Evolutionary conservation across 2,113 vertebrate species (phyloP), one percentile per base, ranked within the genome.

Genomic region (Origma solitaria): DNA sequence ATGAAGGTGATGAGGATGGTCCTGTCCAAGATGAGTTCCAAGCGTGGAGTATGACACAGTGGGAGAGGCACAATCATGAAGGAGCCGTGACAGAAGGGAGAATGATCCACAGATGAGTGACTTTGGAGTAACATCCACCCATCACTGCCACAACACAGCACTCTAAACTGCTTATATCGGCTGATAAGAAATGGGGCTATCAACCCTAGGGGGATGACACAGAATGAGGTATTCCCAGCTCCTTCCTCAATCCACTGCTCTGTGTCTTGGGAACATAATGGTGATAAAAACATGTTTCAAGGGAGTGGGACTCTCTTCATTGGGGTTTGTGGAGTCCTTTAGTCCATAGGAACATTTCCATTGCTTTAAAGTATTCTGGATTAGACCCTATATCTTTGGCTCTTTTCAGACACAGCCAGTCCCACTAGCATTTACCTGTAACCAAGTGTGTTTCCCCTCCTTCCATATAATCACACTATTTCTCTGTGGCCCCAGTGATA

Each of bases 241-340:
- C 27, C 31, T 58, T 71, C 65, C 3, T 3, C 22, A 54, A 15
- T 24, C 25, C 17, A 13, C 20, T 54, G 2, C 3, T 71, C 37
- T 77, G 15, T 44, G 45, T 62, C 22, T 35, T 8, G 7, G 33
- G 42, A 44, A 50, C 2, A 4, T 4, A 68, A 58, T 0, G 0
- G 11, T 16, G 20, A 9, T 83, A 57, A 64, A 21, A 68, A 42
- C 0, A 0, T 8, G 3, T n/a, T 81, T 81, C 30, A 38, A 37
- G 50, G 66, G 6, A 81, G 9, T 15, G 7, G 9, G n/a, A 27
- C 12, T 37, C 21, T 37, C 11, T 75, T 76, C 35, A 40, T 7
- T 35, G 3, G 5, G 1, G 3, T 2, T 44, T 0, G 0, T 44
- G 11, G 6, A 68, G 20, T 38, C 38, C 25, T 68, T 83, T 68